phyloP scores from a whole-genome alignment of 2,797 vertebrate genomes.

The Astyanax mexicanus region DNA sequence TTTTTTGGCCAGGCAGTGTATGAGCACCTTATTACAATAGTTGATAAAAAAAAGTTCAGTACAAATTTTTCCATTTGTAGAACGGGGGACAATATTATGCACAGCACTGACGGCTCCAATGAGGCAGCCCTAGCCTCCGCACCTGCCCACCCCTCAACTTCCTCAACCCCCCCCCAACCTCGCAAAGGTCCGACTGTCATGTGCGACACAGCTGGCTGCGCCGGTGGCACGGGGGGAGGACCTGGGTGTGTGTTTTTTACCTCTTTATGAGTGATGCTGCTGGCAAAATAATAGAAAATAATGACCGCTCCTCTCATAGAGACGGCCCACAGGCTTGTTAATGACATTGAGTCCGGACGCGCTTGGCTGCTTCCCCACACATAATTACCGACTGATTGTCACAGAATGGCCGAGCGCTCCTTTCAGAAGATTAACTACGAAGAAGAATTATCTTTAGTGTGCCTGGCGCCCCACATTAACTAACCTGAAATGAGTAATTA shows the following conservation, averaged over 20 bases:
- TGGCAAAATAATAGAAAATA: slow-evolving; percentile 78
- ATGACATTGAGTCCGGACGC: slow-evolving; percentile 74
- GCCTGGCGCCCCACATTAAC: slow-evolving; percentile 66
- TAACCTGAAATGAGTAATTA: slow-evolving; percentile 77
- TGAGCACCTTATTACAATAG: too few species aligned
- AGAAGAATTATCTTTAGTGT: slow-evolving; percentile 72
- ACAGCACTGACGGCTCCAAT: slow-evolving; percentile 75
- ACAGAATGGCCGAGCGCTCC: slow-evolving; percentile 65
- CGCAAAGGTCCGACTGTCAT: slow-evolving; percentile 69
- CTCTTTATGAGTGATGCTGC: slow-evolving; percentile 70
- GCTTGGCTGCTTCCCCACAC: slow-evolving; percentile 73
- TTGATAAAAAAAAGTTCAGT: not conserved
- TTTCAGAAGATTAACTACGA: slow-evolving; percentile 64
- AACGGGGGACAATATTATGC: slow-evolving; percentile 68
- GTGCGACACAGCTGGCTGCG: slow-evolving; percentile 70
- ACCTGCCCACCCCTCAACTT: slow-evolving; percentile 37
- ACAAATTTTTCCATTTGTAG: slow-evolving; percentile 13
- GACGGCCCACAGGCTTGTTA: slow-evolving; percentile 71
- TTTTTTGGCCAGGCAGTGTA: too few species aligned
- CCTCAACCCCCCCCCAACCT: slow-evolving; percentile 61
- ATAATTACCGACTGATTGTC: slow-evolving; percentile 81
- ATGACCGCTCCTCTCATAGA: slow-evolving; percentile 72
- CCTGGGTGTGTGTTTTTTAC: slow-evolving; percentile 57
- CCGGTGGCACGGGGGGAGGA: slow-evolving; percentile 64
- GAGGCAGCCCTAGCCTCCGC: slow-evolving; percentile 57